These are phyloP conservation scores for Ploceus nigricollis DNA, from an alignment of 2,113 vertebrate genomes.

Conservation along the genomic window DNA sequence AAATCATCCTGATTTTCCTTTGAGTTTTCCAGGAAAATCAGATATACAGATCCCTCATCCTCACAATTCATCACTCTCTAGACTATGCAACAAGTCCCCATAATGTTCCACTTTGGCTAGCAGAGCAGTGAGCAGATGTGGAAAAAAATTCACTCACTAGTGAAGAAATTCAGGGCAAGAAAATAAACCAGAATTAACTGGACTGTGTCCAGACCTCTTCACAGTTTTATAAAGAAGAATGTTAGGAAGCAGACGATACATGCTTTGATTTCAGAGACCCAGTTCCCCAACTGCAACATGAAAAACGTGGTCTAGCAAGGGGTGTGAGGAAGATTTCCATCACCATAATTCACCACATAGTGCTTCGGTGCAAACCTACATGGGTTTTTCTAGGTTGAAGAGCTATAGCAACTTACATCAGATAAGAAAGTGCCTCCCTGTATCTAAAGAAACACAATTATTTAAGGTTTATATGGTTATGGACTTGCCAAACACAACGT, in stretches of 20 bases:
- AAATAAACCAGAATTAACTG: neutral
- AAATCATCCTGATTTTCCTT: neutral
- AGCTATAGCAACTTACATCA: neutral
- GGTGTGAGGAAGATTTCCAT: neutral
- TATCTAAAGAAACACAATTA: neutral
- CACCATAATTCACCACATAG: neutral
- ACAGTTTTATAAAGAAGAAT: neutral
- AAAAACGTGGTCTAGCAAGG: neutral
- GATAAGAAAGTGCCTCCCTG: neutral
- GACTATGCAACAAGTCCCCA: neutral
- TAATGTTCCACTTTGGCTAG: neutral
- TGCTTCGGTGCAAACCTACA: neutral
- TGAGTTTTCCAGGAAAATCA: neutral
- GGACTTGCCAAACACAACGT: neutral
- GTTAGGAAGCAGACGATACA: neutral
- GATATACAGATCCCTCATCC: neutral
- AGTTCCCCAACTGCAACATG: neutral
- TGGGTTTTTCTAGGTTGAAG: neutral
- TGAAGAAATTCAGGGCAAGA: constrained; percentile 20
- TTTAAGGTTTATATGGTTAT: neutral
- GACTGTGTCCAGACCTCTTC: neutral
- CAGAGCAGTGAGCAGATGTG: neutral
- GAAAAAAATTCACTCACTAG: neutral
- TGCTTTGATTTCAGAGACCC: neutral
- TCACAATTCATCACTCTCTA: neutral